Conservation (phyloP, 2,113 vertebrate genomes). For the Caloenas nicobarica region DNA sequence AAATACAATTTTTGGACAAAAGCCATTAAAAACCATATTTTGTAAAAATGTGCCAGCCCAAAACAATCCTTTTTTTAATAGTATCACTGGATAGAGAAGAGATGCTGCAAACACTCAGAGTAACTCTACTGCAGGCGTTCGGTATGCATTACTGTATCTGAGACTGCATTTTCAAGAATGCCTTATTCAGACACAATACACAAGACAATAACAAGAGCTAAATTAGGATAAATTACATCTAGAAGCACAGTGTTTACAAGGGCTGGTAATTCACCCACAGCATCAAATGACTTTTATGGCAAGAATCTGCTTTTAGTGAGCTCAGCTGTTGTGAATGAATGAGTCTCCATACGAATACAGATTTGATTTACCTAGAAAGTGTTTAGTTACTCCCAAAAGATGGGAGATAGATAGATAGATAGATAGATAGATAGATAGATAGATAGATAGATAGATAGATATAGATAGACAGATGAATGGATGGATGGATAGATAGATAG, state of each 20-base stretch:
- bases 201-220: conserved; percentile 35
- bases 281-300: background rate
- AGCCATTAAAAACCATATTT: background rate
- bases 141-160: background rate
- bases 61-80: background rate
- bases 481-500: background rate
- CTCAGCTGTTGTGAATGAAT: conserved; percentile 12
- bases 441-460: background rate
- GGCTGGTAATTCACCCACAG: conserved; percentile 37
- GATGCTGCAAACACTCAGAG: background rate
- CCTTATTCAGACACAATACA: conserved; percentile 9
- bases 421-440: background rate
- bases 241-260: conserved; percentile 29
- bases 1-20: background rate
- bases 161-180: background rate
- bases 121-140: background rate
- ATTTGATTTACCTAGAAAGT: background rate
- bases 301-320: background rate
- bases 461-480: background rate
- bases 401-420: background rate
- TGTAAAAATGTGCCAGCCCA: background rate
- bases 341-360: background rate
- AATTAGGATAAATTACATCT: conserved; percentile 63
- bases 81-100: background rate
- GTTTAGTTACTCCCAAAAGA: background rate